Conservation (phyloP, 1,140 invertebrate species). For the Drosophila sp. region DNA sequence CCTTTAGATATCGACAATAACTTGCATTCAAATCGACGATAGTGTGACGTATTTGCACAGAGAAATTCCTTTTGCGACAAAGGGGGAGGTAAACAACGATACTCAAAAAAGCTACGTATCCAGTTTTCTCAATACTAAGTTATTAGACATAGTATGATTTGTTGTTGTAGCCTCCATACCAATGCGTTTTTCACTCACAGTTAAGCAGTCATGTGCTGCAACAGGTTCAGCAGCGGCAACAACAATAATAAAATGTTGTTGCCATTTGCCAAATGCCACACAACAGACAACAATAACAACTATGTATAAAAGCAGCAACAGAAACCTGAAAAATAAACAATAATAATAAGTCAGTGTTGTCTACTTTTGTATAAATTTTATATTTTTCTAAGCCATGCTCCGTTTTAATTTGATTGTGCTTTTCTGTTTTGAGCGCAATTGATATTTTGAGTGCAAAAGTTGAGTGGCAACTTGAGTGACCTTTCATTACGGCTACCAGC, state of each 20-base stretch:
- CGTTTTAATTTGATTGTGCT: slow-evolving; percentile 5
- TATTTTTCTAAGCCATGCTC: slow-evolving; percentile 20
- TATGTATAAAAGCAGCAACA: background rate
- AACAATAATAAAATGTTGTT: slow-evolving; percentile 61
- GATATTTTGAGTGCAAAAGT: slow-evolving; percentile 33
- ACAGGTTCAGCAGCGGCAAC: slow-evolving; percentile 63
- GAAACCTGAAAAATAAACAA: slow-evolving; percentile 21
- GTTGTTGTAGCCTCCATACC: background rate
- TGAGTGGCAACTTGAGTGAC: slow-evolving; percentile 29
- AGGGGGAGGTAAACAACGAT: background rate
- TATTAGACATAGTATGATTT: slow-evolving; percentile 25
- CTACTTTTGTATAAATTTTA: slow-evolving; percentile 10
- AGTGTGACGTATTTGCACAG: background rate
- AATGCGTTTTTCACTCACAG: slow-evolving; percentile 33
- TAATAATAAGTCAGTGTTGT: slow-evolving; percentile 28
- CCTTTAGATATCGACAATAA: background rate
- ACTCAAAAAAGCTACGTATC: slow-evolving; percentile 21
- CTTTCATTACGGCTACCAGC: slow-evolving; percentile 27
- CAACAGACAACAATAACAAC: slow-evolving; percentile 30
- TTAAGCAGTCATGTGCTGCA: slow-evolving; percentile 54
- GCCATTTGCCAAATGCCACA: slow-evolving; percentile 78
- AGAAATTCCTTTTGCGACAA: background rate
- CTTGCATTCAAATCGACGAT: background rate
- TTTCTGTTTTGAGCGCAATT: slow-evolving; percentile 31
- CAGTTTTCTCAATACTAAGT: slow-evolving; percentile 29